Evolutionary conservation across 2,797 vertebrate species (phyloP).

Genomic region (Eulemur rubriventer): DNA sequence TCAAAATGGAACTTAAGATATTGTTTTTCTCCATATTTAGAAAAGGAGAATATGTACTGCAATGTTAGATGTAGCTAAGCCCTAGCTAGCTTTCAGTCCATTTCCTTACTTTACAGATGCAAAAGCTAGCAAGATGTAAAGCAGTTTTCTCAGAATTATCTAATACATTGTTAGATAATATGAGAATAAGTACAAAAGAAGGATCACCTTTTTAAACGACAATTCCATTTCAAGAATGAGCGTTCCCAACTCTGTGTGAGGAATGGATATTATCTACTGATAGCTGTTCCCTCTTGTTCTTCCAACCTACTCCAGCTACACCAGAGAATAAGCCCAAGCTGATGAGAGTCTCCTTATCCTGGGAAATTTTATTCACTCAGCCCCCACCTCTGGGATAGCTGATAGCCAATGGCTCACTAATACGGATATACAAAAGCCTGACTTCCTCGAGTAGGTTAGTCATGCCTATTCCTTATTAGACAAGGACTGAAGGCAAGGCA

Average conservation of each 20-base stretch:
- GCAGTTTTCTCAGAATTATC: neutral
- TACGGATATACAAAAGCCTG: rapidly evolving
- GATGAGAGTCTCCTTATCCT: neutral
- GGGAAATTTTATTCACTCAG: neutral
- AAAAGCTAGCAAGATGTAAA: neutral
- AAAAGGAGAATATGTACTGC: neutral
- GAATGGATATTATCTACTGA: too few species aligned
- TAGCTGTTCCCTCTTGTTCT: neutral
- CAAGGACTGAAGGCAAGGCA: neutral
- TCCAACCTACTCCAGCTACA: neutral
- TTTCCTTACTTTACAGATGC: neutral
- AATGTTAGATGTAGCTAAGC: neutral
- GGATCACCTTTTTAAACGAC: neutral
- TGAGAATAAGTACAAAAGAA: neutral
- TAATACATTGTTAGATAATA: neutral
- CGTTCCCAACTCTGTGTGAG: neutral
- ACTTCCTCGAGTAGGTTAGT: neutral
- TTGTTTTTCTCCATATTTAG: neutral
- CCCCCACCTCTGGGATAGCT: rapidly evolving
- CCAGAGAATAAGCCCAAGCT: neutral
- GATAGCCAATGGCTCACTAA: neutral
- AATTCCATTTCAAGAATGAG: neutral
- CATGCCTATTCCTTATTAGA: neutral
- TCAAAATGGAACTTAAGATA: neutral
- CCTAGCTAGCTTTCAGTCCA: neutral